Evolutionary conservation across 2,888 invertebrate species (phyloP).

Genomic region (Synanthedon myopaeformis): DNA sequence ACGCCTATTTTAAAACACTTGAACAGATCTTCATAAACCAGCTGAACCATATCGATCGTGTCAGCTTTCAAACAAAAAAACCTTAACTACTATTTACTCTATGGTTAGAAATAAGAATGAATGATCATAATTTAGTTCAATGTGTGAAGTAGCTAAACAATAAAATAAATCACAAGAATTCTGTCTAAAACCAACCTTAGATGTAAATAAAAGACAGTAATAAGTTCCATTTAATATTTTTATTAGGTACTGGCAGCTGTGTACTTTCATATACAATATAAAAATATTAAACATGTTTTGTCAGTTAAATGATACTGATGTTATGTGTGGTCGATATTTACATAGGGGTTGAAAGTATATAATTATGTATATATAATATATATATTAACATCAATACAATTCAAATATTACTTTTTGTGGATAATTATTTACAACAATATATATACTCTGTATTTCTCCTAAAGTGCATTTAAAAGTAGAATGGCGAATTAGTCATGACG

Average conservation of each 20-base stretch:
- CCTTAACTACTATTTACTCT: too few relatives aligned
- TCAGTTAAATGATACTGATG: constrained; percentile 41
- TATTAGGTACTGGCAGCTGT: constrained; percentile 52
- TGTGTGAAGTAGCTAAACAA: too few relatives aligned
- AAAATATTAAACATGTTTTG: constrained; percentile 64
- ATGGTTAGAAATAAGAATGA: too few relatives aligned
- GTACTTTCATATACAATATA: constrained; percentile 46
- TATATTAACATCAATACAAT: constrained; percentile 25
- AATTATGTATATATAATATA: constrained; percentile 8
- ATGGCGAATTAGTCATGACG: too few relatives aligned
- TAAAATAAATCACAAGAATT: too few relatives aligned
- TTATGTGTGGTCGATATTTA: constrained; percentile 47
- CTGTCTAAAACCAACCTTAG: too few relatives aligned
- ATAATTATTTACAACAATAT: constrained; percentile 16
- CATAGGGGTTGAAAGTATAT: constrained; percentile 38
- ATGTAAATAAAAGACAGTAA: background rate
- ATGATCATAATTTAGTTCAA: too few relatives aligned
- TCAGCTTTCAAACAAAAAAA: too few relatives aligned
- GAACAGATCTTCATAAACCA: too few relatives aligned
- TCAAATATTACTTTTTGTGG: constrained; percentile 3
- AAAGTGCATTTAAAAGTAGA: too few relatives aligned
- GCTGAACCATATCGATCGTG: too few relatives aligned
- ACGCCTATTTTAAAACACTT: too few relatives aligned
- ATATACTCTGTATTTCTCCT: constrained; percentile 12
- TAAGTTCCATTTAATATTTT: constrained; percentile 60